Base-by-base conservation (phyloP, 2,888 invertebrate species). In the Lasius platythorax region DNA sequence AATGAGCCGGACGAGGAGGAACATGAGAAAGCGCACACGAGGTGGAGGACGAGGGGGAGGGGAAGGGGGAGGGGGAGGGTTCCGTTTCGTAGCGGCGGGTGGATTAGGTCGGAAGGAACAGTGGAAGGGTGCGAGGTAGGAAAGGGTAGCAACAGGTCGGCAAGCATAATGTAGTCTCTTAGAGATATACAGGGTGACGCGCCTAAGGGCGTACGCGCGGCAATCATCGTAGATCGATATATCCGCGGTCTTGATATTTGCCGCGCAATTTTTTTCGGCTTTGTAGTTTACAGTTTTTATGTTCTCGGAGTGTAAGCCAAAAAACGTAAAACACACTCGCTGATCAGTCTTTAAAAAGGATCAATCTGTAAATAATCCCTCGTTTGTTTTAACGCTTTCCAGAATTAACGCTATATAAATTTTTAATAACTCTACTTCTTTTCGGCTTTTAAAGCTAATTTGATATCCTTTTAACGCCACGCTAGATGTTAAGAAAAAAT, bases 131-230 rank as follows among this genome's bases (percentile, higher is more conserved):
- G 82, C 66, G 78, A 83, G 82, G 75, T 58, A 82, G 63, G 78
- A 72, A 88, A 90, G 92, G 91, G 90, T 93, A 93, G 93, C 93
- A 93, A 93, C 93, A 93, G 93, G 93, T 93, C 93, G 92, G 87
- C 89, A 86, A 86, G 91, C 90, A 91, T 92, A 92, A 92, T 90
- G 90, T 90, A 91, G 87, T 90, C 91, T 91, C 91, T 92, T 91
- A 91, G 90, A 89, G 90, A 89, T 91, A 87, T 85, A 89, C 86
- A 87, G 85, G 79, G 73, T 73, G 79, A 81, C 73, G 79, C 79
- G 73, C 46, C 61, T 46, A 72, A 79, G 79, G 73, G 79, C 50
- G 61, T 72, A 46, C 43, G 68, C 12, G 18, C 12, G 23, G 40
- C 70, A 30, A 79, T 79, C 72, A 72, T 15, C 73, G 12, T 18